These are phyloP conservation scores for Protonemura montana DNA, from an alignment of 2,888 invertebrate genomes.

Conservation along the genomic window DNA sequence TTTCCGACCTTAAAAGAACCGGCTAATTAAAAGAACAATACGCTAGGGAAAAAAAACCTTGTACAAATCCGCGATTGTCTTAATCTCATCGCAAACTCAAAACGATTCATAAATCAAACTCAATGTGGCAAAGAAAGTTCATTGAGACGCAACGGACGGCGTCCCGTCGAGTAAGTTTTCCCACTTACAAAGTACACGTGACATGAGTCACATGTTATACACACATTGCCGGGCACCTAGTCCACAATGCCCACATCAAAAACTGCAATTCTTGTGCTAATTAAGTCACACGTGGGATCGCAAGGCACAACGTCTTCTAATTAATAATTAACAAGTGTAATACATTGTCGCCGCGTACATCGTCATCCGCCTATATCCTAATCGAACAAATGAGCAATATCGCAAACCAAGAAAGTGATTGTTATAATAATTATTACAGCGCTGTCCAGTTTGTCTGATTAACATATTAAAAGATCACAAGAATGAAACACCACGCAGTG, in stretches of 20 bases:
- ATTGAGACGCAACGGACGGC: background rate
- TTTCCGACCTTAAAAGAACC: background rate
- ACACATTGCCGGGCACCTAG: background rate
- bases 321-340: constrained; percentile 1
- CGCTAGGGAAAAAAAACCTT: background rate
- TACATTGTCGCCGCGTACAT: background rate
- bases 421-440: background rate
- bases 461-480: background rate
- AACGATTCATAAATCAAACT: background rate
- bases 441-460: background rate
- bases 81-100: background rate
- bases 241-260: background rate
- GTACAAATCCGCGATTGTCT: background rate
- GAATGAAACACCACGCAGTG: background rate
- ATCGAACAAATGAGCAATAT: constrained; percentile 3
- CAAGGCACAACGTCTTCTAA: background rate
- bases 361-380: constrained; percentile 7
- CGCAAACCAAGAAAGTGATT: constrained; percentile 1
- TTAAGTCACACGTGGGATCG: background rate
- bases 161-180: background rate
- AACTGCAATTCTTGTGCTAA: background rate
- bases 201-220: background rate
- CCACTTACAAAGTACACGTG: background rate
- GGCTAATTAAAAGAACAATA: background rate
- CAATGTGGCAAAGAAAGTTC: constrained; percentile 2